Conservation (phyloP, 2,888 invertebrate species). For the Ormyrus labotus region DNA sequence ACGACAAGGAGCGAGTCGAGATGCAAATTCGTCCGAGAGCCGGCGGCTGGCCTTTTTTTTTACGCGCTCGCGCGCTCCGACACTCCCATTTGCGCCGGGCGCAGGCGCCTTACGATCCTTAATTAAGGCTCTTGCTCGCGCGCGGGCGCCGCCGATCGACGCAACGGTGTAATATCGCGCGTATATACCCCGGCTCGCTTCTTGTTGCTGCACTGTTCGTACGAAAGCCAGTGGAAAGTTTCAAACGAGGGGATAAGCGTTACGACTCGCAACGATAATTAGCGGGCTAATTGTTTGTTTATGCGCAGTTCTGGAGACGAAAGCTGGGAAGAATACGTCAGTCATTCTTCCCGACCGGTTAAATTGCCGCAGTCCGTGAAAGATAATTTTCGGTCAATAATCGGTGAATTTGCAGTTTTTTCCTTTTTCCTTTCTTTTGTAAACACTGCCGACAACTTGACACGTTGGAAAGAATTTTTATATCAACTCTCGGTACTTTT, state of each 20-base stretch:
- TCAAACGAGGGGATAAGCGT: not conserved
- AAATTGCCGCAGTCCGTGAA: no score
- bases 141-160: conserved; percentile 16
- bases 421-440: no score
- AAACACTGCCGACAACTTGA: no score
- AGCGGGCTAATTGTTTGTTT: conserved; percentile 38
- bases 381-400: not conserved
- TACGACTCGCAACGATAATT: not conserved
- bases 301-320: conserved; percentile 1
- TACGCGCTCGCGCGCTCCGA: not conserved
- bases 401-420: no score
- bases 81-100: conserved; percentile 42
- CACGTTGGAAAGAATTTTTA: no score
- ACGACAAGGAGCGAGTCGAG: conserved; percentile 7
- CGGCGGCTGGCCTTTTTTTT: conserved; percentile 6
- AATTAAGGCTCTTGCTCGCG: conserved; percentile 38
- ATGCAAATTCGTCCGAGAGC: conserved; percentile 30
- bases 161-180: conserved; percentile 13
- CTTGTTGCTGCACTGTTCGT: conserved; percentile 9
- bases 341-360: no score
- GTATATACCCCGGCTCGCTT: not conserved
- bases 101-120: conserved; percentile 37
- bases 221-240: conserved; percentile 13
- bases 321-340: no score
- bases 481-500: no score